These are phyloP conservation scores for Micropoecilia bifurca DNA, from an alignment of 2,797 vertebrate species.

Conservation along the genomic window DNA sequence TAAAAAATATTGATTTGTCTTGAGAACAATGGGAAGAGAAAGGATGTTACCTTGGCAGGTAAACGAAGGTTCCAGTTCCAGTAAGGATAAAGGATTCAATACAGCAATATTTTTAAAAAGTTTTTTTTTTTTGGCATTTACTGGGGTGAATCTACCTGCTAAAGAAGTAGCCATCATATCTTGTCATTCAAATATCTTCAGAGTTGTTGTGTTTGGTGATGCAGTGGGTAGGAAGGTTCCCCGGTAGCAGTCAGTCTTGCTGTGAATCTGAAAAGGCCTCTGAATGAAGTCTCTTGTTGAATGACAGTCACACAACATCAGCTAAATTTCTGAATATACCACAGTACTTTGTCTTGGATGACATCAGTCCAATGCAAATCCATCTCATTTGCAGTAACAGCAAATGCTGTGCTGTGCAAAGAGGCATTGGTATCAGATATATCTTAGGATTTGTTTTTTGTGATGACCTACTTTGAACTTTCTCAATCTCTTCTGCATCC, in stretches of 20 bases:
- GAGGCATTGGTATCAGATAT: too few relatives aligned
- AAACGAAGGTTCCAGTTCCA: neutral
- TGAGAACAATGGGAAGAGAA: neutral
- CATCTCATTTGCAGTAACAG: neutral
- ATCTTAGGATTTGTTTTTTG: neutral
- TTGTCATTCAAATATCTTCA: neutral
- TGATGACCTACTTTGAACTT: too few relatives aligned
- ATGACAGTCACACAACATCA: too few relatives aligned
- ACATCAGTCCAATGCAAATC: neutral
- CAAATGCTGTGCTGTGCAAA: too few relatives aligned
- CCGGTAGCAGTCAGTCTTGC: neutral
- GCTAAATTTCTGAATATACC: too few relatives aligned
- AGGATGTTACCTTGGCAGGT: neutral
- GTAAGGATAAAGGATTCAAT: neutral
- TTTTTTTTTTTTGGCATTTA: neutral
- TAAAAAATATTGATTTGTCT: neutral
- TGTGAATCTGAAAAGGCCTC: neutral
- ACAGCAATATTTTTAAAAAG: neutral
- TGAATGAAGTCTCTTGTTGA: too few relatives aligned
- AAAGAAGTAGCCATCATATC: neutral
- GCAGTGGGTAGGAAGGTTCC: neutral
- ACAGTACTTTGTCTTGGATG: too few relatives aligned
- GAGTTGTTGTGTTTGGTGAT: neutral
- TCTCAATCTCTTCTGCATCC: too few relatives aligned
- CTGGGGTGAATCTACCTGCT: neutral